phyloP scores from a whole-genome alignment of 2,888 invertebrate species.

The Drosophila sordidula region DNA sequence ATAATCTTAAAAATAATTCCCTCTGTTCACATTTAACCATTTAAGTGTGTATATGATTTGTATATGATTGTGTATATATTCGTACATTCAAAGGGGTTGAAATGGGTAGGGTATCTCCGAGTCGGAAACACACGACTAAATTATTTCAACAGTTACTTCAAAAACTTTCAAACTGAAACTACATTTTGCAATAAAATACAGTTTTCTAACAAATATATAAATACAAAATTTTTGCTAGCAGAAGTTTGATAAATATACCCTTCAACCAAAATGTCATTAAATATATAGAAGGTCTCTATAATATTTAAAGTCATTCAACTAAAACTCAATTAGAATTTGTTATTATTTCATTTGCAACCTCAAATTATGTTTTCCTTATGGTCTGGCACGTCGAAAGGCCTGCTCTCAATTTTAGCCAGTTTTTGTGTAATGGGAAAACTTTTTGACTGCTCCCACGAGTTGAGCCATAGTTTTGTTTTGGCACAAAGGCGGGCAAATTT shows the following conservation, averaged over 20 bases:
- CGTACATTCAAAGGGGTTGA: no score
- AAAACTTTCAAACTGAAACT: no score
- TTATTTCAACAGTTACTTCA: no score
- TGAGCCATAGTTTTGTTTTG: conserved; percentile 44
- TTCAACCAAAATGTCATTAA: not conserved
- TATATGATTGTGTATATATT: no score
- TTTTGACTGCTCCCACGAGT: conserved; percentile 44
- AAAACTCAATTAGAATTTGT: conserved; percentile 73
- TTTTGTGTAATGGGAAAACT: conserved; percentile 68
- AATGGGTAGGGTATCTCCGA: no score
- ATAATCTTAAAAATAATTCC: no score
- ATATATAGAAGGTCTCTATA: conserved; percentile 2
- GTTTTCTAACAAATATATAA: no score
- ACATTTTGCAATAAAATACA: no score
- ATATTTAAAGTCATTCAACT: conserved; percentile 50
- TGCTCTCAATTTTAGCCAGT: conserved; percentile 16
- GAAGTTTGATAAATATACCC: not conserved
- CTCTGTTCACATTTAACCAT: no score
- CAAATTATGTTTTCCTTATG: conserved; percentile 36
- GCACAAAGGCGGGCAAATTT: conserved; percentile 41
- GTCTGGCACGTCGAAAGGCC: conserved; percentile 18
- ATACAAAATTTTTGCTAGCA: no score
- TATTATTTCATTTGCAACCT: conserved; percentile 63
- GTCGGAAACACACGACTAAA: no score
- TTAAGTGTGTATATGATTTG: no score